Evolutionary conservation across 2,113 vertebrate species (phyloP), one percentile per base, ranked within the genome.

Genomic region (Chaenocephalus aceratus): DNA sequence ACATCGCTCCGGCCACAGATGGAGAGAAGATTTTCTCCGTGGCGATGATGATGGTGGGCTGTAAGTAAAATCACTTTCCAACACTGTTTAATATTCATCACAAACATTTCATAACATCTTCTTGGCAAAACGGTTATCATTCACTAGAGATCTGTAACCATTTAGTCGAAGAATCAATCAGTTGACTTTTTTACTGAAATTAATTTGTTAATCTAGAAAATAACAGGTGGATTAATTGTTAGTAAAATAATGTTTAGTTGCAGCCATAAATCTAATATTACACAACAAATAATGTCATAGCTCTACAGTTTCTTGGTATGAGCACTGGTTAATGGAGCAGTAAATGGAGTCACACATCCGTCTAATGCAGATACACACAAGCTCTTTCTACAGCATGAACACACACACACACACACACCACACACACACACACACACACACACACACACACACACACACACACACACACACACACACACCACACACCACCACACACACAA

Each of bases 11-110:
- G 1, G 99, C 97, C 76, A 99, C 98, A 0, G 98, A 99, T 0
- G 97, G 97, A 54, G 98, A 99, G 95, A 99, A 99, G 96, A 98
- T 99, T 80, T 99, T 99, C 91, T 99, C 97, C 0, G 98, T 99
- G 93, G 98, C 98, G 70, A 99, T 99, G 98, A 99, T 99, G 98
- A 99, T 99, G 98, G 98, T 99, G 93, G 98, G 98, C 94, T 99
- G 98, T 99, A 94, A 99, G 98, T 99, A 89, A 23, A 1, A 13
- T 41, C 15, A 16, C 13, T 45, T 54, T 62, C 15, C n/a, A 56
- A 26, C 5, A 58, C 64, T 16, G 1, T 60, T 8, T 46, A 30
- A 30, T 30, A 30, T 4, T 30, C 30, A 30, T 30, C 30, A 30
- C 3, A 30, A 30, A 30, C 30, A 30, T 30, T 30, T 30, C 30